These are phyloP conservation scores for Ephestia elutella DNA, from an alignment of 1,140 invertebrate genomes.

Conservation along the genomic window DNA sequence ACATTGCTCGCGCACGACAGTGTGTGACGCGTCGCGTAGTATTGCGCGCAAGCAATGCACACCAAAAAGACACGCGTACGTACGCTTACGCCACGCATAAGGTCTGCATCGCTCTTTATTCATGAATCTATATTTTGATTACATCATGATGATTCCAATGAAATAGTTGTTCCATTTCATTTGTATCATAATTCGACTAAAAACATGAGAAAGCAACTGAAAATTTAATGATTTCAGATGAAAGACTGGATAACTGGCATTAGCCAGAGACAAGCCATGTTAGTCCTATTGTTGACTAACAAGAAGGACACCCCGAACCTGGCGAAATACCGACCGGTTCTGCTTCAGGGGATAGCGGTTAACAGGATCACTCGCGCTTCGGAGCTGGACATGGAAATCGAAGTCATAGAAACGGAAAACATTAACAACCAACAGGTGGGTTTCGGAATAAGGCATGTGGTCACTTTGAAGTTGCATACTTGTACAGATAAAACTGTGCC, in stretches of 20 bases:
- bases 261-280: constrained; percentile 47
- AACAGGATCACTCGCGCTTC: constrained; percentile 52
- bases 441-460: background rate
- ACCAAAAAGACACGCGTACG: no score
- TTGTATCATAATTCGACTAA: background rate
- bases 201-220: background rate
- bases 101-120: no score
- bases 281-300: constrained; percentile 50
- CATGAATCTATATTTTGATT: no score
- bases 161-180: no score
- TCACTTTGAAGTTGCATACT: no score
- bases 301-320: constrained; percentile 58
- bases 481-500: no score
- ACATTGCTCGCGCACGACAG: no score
- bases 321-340: constrained; percentile 38
- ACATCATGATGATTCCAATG: no score
- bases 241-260: constrained; percentile 54
- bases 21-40: no score
- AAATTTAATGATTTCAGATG: constrained; percentile 37
- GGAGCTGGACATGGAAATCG: constrained; percentile 63
- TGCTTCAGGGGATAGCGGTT: constrained; percentile 58
- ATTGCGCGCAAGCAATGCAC: no score
- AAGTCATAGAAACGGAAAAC: constrained; percentile 60
- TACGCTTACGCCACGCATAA: no score
- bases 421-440: constrained; percentile 42